Percentiles rank a stretch among this genome's conserved stretches.
These are phyloP conservation scores for Hirtodrosophila trivittata DNA, from an alignment of 2,888 invertebrate species.

Conservation along the genomic window DNA sequence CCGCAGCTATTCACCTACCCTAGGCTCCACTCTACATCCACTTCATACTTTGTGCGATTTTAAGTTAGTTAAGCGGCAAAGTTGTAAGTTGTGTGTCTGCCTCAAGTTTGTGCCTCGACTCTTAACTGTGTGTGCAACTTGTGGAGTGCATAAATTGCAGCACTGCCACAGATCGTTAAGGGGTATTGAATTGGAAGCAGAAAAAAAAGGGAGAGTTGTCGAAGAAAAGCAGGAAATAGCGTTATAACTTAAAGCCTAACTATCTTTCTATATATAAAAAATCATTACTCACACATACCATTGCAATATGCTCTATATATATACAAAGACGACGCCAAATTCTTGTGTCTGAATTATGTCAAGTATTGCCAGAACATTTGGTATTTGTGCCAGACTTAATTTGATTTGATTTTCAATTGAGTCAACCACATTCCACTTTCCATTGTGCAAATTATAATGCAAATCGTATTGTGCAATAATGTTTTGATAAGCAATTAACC, in stretches of 20 bases:
- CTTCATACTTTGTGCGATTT: conserved; percentile 65
- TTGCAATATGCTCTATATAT: too few species aligned
- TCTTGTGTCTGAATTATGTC: too few species aligned
- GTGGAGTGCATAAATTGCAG: conserved; percentile 61
- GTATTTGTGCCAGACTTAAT: too few species aligned
- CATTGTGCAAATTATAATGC: conserved; percentile 16
- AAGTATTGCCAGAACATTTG: too few species aligned
- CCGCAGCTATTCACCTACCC: not conserved
- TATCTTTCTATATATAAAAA: too few species aligned
- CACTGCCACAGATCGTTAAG: conserved; percentile 35
- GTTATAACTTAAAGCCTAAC: too few species aligned
- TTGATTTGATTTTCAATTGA: conserved; percentile 32
- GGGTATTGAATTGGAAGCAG: not conserved
- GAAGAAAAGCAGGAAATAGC: too few species aligned
- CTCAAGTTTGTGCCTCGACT: conserved; percentile 34
- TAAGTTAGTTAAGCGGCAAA: conserved; percentile 70
- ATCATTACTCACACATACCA: too few species aligned
- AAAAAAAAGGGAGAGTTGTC: conserved; percentile 13
- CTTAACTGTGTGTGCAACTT: conserved; percentile 44
- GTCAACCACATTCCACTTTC: conserved; percentile 17
- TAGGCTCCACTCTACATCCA: not conserved
- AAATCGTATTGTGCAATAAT: conserved; percentile 16
- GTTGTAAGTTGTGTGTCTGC: conserved; percentile 53
- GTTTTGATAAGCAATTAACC: too few species aligned
- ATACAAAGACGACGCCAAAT: too few species aligned